Percentiles rank a stretch among this genome's conserved stretches.
These are phyloP conservation scores for Sturnus vulgaris DNA, from an alignment of 2,113 vertebrate species.

Conservation along the genomic window DNA sequence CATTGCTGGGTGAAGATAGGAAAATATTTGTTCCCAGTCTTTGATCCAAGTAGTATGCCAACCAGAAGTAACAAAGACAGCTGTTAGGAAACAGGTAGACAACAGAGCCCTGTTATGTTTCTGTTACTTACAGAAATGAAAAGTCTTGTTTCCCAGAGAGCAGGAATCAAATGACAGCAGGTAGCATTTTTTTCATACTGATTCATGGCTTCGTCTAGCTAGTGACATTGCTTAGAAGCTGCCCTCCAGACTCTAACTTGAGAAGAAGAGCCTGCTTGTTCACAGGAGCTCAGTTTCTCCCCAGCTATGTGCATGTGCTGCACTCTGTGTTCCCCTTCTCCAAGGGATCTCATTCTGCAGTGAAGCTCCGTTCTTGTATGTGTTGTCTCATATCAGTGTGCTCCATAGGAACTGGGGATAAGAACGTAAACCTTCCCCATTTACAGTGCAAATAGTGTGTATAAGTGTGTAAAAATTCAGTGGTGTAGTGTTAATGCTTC, in stretches of 20 bases:
- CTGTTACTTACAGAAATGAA: not conserved
- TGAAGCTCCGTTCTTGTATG: not conserved
- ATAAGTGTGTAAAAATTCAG: not conserved
- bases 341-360: not conserved
- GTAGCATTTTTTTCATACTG: not conserved
- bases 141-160: not conserved
- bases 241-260: not conserved
- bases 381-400: not conserved
- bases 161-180: not conserved
- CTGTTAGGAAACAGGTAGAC: slow-evolving; percentile 5
- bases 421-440: not conserved
- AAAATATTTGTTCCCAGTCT: slow-evolving; percentile 36
- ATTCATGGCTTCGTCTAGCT: not conserved
- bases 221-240: not conserved
- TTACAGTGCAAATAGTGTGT: not conserved
- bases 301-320: not conserved
- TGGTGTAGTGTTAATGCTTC: not conserved
- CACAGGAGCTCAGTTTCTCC: not conserved
- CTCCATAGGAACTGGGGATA: not conserved
- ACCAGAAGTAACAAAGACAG: not conserved
- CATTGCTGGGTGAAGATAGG: slow-evolving; percentile 23
- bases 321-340: not conserved
- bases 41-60: slow-evolving; percentile 34
- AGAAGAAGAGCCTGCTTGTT: not conserved
- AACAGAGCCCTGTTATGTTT: not conserved